These are phyloP conservation scores for Orgyia antiqua DNA, from an alignment of 2,888 invertebrate genomes.

Conservation along the genomic window DNA sequence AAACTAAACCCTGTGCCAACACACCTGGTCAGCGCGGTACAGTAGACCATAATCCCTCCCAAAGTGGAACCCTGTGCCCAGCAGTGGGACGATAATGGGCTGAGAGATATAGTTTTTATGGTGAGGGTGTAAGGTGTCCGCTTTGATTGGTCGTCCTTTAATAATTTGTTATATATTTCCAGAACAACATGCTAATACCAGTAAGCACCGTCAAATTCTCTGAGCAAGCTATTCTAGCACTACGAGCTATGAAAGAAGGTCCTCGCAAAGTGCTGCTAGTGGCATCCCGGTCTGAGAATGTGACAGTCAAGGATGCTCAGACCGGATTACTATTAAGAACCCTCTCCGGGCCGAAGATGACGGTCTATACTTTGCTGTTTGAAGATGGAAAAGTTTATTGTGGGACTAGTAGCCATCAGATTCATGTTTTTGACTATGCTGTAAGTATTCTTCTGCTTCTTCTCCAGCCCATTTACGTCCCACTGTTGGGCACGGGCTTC, in stretches of 20 bases:
- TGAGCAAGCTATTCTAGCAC: slow-evolving; percentile 81
- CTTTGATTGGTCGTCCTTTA: too few species aligned
- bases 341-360: slow-evolving; percentile 76
- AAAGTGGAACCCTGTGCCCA: too few species aligned
- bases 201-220: slow-evolving; percentile 79
- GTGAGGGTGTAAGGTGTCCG: too few species aligned
- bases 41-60: too few species aligned
- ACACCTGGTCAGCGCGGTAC: too few species aligned
- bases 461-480: too few species aligned
- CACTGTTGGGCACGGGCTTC: too few species aligned
- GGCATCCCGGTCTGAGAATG: slow-evolving; percentile 82
- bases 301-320: slow-evolving; percentile 85
- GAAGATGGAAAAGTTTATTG: slow-evolving; percentile 85
- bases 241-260: slow-evolving; percentile 86
- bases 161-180: too few species aligned
- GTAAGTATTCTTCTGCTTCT: slow-evolving; percentile 80
- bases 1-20: too few species aligned
- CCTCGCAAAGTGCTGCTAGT: slow-evolving; percentile 83
- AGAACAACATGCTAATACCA: slow-evolving; percentile 76
- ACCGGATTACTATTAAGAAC: slow-evolving; percentile 83
- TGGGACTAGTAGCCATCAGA: slow-evolving; percentile 84
- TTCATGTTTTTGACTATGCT: slow-evolving; percentile 85
- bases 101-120: too few species aligned
- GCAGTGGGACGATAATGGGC: too few species aligned
- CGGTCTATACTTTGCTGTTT: slow-evolving; percentile 84